A percentile compares a stretch with the other conserved stretches of the same genome.
These are phyloP conservation scores for silkworm (Bombyx mori) DNA, from an alignment of 1,140 invertebrate species.

Conservation along the genomic window DNA sequence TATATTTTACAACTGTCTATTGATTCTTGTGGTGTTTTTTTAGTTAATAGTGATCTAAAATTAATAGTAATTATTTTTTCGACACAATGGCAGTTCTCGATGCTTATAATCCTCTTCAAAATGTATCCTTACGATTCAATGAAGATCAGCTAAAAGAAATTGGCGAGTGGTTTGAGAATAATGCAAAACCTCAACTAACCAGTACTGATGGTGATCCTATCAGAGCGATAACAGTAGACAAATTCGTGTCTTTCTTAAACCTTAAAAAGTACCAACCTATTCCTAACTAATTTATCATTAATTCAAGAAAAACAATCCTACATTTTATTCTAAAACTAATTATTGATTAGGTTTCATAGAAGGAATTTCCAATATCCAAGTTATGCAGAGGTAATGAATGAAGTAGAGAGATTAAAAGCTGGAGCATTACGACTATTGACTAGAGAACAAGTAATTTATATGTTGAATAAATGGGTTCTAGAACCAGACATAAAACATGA, in stretches of 20 bases:
- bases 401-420: constrained; percentile 43
- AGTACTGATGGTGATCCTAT: constrained; percentile 33
- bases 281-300: background rate
- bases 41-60: too few relatives aligned
- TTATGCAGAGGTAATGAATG: constrained; percentile 51
- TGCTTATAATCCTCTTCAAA: constrained; percentile 35
- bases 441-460: constrained; percentile 49
- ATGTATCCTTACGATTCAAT: constrained; percentile 32
- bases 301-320: too few relatives aligned
- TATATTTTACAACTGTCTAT: too few relatives aligned
- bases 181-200: constrained; percentile 32
- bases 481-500: constrained; percentile 49
- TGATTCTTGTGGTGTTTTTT: too few relatives aligned
- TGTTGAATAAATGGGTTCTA: constrained; percentile 41
- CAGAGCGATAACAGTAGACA: constrained; percentile 45
- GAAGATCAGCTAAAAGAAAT: constrained; percentile 42
- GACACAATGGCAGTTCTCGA: constrained; percentile 28
- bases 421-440: constrained; percentile 37
- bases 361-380: constrained; percentile 48
- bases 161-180: constrained; percentile 42
- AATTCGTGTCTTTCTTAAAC: constrained; percentile 40
- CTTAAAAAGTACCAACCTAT: constrained; percentile 38
- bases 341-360: constrained; percentile 41
- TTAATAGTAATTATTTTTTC: too few relatives aligned
- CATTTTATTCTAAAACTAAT: constrained; percentile 2